Base-by-base conservation (phyloP, 2,113 vertebrate species). In the Symphodus melops region DNA sequence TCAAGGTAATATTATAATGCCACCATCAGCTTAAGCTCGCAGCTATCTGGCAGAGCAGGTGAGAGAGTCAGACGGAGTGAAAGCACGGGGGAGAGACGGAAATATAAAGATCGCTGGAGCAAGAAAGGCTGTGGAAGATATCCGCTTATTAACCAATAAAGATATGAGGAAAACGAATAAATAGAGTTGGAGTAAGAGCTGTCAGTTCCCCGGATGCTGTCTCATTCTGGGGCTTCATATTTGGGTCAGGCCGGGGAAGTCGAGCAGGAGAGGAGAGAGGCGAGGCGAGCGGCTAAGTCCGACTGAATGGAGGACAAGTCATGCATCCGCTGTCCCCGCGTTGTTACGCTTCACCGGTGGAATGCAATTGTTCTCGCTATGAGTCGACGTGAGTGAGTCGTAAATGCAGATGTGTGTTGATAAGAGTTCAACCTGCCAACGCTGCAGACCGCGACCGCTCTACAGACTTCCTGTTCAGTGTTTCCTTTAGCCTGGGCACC, bases 1-100 rank as follows among this genome's bases (percentile, higher is more conserved):
- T 89, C 36, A 56, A 83, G 82, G 88, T 90, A 92, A 89, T 87
- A 77, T 85, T 88, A 90, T 91, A 93, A 91, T 88, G 88, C 85
- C 88, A 79, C 77, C 78, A 28, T 75, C 77, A 54, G 81, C 84
- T 79, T 87, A 83, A 85, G 76, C 72, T 61, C 13, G 16, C 56
- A 9, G 74, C 71, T 68, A 56, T 79, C 77, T 88, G 77, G 73
- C 83, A 69, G 68, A 42, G 69, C 73, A 42, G 73, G 41, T 37
- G 75, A 84, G 71, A 76, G 57, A 65, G 42, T 10, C 56, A 72
- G 23, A 61, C 19, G 1, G 0, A 20, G 56, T 4, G 41, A 73
- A 37, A 61, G 75, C 65, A 59, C 62, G 63, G 28, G 72, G 69
- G 48, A 41, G 39, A 57, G 63, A 75, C 4, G 53, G 16, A 79